phyloP scores from a whole-genome alignment of 2,797 vertebrate species.

The Coreius guichenoti region DNA sequence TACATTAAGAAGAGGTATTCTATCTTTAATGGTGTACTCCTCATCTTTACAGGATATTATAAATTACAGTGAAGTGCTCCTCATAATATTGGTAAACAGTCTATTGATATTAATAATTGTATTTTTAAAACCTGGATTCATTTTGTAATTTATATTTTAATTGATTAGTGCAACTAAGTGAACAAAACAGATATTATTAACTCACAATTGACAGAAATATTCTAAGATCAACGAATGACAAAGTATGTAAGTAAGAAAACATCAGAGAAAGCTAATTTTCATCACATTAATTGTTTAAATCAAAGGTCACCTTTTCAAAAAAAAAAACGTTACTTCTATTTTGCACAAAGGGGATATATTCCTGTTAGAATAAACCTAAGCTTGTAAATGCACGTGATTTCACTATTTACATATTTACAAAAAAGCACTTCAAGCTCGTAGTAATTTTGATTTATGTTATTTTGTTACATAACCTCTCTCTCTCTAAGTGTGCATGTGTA shows the following conservation, averaged over 20 bases:
- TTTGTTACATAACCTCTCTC: constrained; percentile 25
- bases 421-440: constrained; percentile 22
- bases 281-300: constrained; percentile 32
- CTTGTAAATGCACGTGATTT: constrained; percentile 10
- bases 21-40: constrained; percentile 28
- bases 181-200: constrained; percentile 33
- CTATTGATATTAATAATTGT: constrained; percentile 12
- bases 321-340: constrained; percentile 2
- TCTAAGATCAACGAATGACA: background rate
- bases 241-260: background rate
- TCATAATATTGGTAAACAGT: constrained; percentile 23
- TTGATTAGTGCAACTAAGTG: constrained; percentile 10
- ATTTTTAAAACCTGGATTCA: constrained; percentile 17
- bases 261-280: constrained; percentile 3
- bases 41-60: constrained; percentile 21
- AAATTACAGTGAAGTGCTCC: constrained; percentile 11
- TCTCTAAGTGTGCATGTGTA: background rate
- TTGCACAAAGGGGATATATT: background rate
- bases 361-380: constrained; percentile 9
- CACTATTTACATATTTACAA: constrained; percentile 2
- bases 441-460: constrained; percentile 29
- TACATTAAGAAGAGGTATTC: constrained; percentile 44
- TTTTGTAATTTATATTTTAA: constrained; percentile 12
- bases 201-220: constrained; percentile 5
- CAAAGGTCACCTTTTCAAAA: constrained; percentile 26